phyloP scores from a whole-genome alignment of 2,113 vertebrate species.

The Crypturellus undulatus region DNA sequence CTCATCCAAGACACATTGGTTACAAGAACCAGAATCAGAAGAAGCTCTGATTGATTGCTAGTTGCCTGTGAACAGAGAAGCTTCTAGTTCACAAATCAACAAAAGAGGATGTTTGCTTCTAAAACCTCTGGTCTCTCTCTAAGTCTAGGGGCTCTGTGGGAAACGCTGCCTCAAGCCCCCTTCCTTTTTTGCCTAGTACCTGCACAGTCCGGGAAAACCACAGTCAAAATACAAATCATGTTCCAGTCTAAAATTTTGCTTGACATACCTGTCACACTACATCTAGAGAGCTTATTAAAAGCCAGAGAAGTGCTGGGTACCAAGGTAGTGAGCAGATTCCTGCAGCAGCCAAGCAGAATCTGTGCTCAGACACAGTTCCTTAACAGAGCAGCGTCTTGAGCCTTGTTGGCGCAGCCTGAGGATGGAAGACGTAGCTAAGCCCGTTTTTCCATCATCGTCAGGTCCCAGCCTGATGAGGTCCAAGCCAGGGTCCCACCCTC shows the following conservation, averaged over 20 bases:
- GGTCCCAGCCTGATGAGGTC: too few relatives aligned
- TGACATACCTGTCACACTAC: background rate
- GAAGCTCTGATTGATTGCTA: background rate
- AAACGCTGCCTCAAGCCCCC: background rate
- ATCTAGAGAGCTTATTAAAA: background rate
- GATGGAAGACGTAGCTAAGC: background rate
- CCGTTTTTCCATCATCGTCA: background rate
- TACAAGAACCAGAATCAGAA: background rate
- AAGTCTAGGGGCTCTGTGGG: background rate
- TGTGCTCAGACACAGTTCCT: background rate
- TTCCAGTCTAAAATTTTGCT: background rate
- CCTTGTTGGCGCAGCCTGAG: fast-evolving
- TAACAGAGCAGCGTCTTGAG: background rate
- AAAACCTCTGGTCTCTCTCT: background rate
- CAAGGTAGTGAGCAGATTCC: background rate
- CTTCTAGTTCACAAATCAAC: background rate
- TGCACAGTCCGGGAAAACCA: background rate
- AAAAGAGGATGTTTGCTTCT: background rate
- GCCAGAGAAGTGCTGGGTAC: background rate
- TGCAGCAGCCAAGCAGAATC: background rate
- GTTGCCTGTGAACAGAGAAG: background rate
- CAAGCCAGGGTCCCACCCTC: background rate
- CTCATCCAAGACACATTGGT: fast-evolving
- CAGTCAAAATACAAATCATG: background rate
- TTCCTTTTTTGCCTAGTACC: background rate